Conservation (phyloP, 2,113 vertebrate genomes). For the Arenaria interpres region DNA sequence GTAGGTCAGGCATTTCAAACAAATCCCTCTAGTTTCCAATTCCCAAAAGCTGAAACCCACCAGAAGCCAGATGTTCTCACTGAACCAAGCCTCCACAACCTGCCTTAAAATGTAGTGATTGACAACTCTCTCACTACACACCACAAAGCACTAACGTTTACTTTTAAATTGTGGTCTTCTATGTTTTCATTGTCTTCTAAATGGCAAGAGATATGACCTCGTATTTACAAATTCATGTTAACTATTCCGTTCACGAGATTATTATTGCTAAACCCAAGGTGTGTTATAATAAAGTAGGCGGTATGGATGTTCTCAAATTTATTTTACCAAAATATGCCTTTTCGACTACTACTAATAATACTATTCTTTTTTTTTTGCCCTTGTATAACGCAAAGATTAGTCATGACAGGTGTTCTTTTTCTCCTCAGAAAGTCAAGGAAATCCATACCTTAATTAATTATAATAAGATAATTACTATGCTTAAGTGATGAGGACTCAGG, state of each 20-base stretch:
- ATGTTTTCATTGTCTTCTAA: background rate
- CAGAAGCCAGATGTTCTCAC: background rate
- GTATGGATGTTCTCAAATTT: background rate
- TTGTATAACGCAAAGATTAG: background rate
- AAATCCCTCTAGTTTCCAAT: background rate
- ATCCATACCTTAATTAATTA: slow-evolving; percentile 35
- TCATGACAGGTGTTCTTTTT: background rate
- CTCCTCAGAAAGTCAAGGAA: slow-evolving; percentile 15
- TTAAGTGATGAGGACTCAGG: background rate
- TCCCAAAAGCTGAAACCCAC: background rate
- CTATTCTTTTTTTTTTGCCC: background rate
- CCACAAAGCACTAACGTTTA: background rate
- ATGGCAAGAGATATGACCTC: background rate
- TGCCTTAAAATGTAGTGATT: background rate
- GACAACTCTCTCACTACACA: fast-evolving
- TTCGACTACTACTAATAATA: background rate
- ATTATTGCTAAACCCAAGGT: background rate
- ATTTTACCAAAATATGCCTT: slow-evolving; percentile 4
- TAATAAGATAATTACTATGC: slow-evolving; percentile 5
- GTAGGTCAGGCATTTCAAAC: background rate
- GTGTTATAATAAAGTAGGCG: background rate
- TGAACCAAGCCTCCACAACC: background rate
- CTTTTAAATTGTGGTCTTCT: background rate
- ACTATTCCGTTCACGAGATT: background rate
- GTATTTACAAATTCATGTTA: background rate